Percentiles rank a stretch among this genome's conserved stretches.
phyloP scores from a whole-genome alignment of 2,113 vertebrate species.

The Gorilla gorilla region DNA sequence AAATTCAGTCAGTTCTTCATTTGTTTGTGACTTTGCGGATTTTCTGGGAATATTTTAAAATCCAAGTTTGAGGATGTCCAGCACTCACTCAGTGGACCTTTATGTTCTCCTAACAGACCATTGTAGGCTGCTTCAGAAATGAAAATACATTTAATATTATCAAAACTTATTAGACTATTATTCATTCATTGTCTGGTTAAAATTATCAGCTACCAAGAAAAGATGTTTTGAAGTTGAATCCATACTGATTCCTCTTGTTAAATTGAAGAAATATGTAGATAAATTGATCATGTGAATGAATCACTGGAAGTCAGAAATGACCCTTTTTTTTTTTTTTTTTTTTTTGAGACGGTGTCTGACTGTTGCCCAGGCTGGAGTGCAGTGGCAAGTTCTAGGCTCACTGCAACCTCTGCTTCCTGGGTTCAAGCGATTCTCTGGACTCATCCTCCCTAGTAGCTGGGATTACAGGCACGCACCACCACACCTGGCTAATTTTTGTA shows the following conservation, averaged over 20 bases:
- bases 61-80: neutral
- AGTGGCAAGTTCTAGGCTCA: no score
- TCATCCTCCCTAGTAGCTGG: no score
- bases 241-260: neutral
- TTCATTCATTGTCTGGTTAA: neutral
- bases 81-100: neutral
- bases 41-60: neutral
- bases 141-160: constrained; percentile 4
- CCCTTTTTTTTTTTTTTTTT: neutral
- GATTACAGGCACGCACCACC: no score
- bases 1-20: neutral
- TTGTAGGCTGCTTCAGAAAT: neutral
- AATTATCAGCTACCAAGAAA: neutral
- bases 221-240: neutral
- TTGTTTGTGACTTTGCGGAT: constrained; percentile 24
- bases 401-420: no score
- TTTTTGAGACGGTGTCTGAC: no score
- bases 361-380: no score
- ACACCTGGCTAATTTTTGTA: no score
- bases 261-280: neutral
- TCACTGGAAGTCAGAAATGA: neutral
- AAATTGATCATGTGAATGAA: neutral
- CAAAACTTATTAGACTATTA: neutral
- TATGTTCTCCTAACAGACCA: neutral
- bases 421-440: no score